A percentile compares a stretch with the other conserved stretches of the same genome.
Evolutionary conservation across 2,797 vertebrate genomes (phyloP).

Genomic region (Macropus fuliginosus): DNA sequence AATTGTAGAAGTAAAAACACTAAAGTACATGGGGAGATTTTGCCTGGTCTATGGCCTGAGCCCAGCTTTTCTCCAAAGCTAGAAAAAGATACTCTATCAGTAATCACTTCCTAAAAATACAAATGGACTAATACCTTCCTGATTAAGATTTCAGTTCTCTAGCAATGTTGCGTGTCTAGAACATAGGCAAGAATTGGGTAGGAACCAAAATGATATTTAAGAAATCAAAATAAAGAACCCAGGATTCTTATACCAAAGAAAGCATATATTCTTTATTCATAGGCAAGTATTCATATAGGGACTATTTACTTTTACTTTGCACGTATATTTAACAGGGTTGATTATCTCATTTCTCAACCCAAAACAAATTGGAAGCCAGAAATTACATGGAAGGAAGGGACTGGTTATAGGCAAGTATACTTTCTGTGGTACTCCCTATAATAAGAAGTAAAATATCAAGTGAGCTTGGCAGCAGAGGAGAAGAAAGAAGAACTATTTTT

Average conservation of each 20-base stretch:
- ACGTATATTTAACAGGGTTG: conserved; percentile 13
- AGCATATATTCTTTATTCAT: conserved; percentile 25
- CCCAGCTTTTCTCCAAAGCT: neutral
- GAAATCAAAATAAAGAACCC: conserved; percentile 26
- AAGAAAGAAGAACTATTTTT: neutral
- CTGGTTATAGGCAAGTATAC: neutral
- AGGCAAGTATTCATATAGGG: neutral
- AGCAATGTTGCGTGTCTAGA: neutral
- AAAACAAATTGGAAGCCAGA: neutral
- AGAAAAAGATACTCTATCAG: neutral
- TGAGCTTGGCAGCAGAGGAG: neutral
- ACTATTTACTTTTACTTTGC: conserved; percentile 12
- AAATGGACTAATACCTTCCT: neutral
- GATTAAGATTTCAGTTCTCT: conserved; percentile 6
- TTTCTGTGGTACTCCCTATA: neutral
- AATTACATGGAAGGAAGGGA: neutral
- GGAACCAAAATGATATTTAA: conserved; percentile 25
- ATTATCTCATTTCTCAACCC: neutral
- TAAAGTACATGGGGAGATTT: neutral
- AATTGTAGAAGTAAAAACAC: neutral
- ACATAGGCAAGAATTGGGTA: neutral
- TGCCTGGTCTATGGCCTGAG: neutral
- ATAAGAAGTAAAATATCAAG: neutral
- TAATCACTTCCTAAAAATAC: neutral
- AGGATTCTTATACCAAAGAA: conserved; percentile 12